Base-by-base conservation (phyloP, 2,888 invertebrate species). In the Gastrophysa polygoni region DNA sequence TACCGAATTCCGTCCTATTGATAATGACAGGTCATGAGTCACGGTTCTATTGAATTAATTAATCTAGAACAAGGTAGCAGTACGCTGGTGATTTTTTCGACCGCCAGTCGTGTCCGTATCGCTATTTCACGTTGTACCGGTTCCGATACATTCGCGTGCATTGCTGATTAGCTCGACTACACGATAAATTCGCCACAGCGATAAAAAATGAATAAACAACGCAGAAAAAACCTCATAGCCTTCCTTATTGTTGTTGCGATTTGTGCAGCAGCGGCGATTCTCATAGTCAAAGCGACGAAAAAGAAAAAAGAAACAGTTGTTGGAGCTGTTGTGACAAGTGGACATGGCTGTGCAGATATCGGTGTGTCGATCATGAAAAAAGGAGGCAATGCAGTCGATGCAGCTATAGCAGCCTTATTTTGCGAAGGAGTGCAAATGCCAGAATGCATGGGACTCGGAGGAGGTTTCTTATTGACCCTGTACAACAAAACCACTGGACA, bases 401-500 rank as follows among this genome's bases (percentile, higher is more conserved):
- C 94, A 0, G 91, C 93, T 0, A 90, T 96, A 71, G 93, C 95
- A 0, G 87, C 92, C 0, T 78, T 94, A 50, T 87, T 96, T 72
- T 96, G 95, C 80, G 91, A 94, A 77, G 95, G 95, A 0, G 84
- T 93, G 3, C 86, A 90, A 6, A 89, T 92, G 77, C 88, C 92
- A 6, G 93, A 95, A 79, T 89, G 92, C 72, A 91, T 90, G 88
- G 95, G 95, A 0, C 82, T 95, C 6, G 95, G 96, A 4, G 96
- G 96, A 48, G 95, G 95, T 10, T 95, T 95, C 81, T 82, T 95
- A 28, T 90, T 93, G 81, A 92, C 92, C 0, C 85, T 93, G 60
- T 95, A 93, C 83, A 88, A 89, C 72, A 87, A 88, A 56, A 71
- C 79, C 47, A 85, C 82, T 2, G 80, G 85, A 3, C 83, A 79